Base-by-base conservation (phyloP, 92 coral and sea anemone species). In the Actinernus sp. region DNA sequence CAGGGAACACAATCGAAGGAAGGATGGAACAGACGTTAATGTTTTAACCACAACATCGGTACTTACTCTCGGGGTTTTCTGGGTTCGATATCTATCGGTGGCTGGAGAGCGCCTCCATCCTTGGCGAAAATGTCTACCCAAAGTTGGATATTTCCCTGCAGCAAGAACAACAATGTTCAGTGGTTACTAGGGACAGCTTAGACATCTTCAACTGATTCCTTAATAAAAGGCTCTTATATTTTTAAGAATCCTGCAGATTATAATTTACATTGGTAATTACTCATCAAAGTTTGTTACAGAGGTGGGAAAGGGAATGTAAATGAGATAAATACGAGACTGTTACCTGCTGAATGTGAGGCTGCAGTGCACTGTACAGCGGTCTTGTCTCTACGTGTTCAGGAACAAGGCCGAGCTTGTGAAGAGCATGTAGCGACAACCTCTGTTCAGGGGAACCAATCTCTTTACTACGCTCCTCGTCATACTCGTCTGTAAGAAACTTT, bases 381-480 rank as follows among this genome's bases (percentile, higher is more conserved):
- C 98, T 72, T 27, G 98, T 85, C 63, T 93, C 98, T 17, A 93
- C 88, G 81, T 93, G 93, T 60, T 93, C 98, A 25, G 98, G 98
- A 9, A 88, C 90, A 63, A 88, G 31, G 14, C 87, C 83, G 49
- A 68, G 52, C 38, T 31, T 44, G 84, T 93, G 83, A 3, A 93
- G 72, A 43, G 92, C 82, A 41, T 75, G 76, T 30, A 93, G 87
- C 1, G 98, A 87, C 47, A 85, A 67, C 25, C 81, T 82, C 28
- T 93, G 90, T 20, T 70, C 45, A 25, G 61, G 39, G 2, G 61
- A 41, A 26, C 73, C 86, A 8, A 46, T 6, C n/a, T 71, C 61
- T 18, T 6, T n/a, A 13, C 33, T 47, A 3, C 18, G 20, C 24
- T 8, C 45, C 13, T 60, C 58, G 28, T 9, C 61, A 13, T 22